These are phyloP conservation scores for Gasteruption jaculator DNA, from an alignment of 2,888 invertebrate genomes.

Conservation along the genomic window DNA sequence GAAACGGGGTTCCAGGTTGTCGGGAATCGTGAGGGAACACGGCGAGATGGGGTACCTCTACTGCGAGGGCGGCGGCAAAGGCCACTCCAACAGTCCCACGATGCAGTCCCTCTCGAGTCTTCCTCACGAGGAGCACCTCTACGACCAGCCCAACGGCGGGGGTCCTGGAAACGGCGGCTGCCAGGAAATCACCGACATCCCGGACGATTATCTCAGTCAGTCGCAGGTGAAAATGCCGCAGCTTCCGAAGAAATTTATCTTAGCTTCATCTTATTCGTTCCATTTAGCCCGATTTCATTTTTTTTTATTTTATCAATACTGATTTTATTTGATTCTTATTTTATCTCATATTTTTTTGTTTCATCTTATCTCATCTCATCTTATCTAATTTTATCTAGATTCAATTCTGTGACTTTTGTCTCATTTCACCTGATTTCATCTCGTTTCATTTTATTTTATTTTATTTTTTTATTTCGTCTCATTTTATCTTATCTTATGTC, in stretches of 20 bases:
- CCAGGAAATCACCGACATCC: slow-evolving; percentile 78
- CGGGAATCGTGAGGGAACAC: slow-evolving; percentile 46
- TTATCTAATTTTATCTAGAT: background rate
- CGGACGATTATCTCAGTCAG: slow-evolving; percentile 78
- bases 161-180: slow-evolving; percentile 43
- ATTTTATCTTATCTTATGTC: no score
- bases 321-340: no score
- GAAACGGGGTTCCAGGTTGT: no score
- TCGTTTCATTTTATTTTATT: no score
- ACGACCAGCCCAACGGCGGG: slow-evolving; percentile 41
- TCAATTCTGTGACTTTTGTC: no score
- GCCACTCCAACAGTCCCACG: slow-evolving; percentile 50
- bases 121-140: slow-evolving; percentile 45
- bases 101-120: slow-evolving; percentile 49
- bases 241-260: background rate
- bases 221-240: slow-evolving; percentile 61
- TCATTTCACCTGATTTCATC: no score
- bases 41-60: slow-evolving; percentile 47
- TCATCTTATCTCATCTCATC: no score
- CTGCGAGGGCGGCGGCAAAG: slow-evolving; percentile 46
- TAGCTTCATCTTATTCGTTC: background rate
- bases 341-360: no score
- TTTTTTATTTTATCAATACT: no score
- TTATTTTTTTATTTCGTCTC: no score
- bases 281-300: no score